Base-by-base conservation (phyloP, 2,888 invertebrate genomes). In the Cybosia mesomella region DNA sequence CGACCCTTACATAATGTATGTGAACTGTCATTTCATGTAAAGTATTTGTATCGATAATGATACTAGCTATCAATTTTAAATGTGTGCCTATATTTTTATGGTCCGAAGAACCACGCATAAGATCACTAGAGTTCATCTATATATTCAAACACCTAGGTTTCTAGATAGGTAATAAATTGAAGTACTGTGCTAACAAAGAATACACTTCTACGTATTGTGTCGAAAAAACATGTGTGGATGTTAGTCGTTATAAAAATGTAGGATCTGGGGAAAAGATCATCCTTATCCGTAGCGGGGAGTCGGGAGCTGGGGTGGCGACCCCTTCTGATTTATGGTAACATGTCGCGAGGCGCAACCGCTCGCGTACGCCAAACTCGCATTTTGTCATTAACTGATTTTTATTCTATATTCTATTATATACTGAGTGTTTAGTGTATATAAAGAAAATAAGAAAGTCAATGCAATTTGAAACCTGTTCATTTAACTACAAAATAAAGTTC, bases 301-400 rank as follows among this genome's bases (percentile, higher is more conserved):
- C 83, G 80, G 86, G 84, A 85, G 85, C 66, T 49, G 81, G 87
- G 89, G 91, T 84, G 87, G 85, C 82, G 85, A 86, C 89, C 92
- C 93, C 92, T 86, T 82, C 92, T 94, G 94, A 95, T 95, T 95
- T 95, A 95, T 95, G 92, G 93, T 88, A 91, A 94, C 92, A 91
- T 93, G 95, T 94, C 93, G 92, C 91, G 87, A 88, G 88, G 88
- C 89, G 87, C 87, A 82, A 85, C 87, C 84, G 83, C 85, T 86
- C 89, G 87, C 88, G 89, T 89, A 90, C 90, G 87, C 85, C 86
- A 87, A 88, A 87, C 91, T 87, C 91, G 90, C 90, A 91, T 92
- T 94, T 93, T 92, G 91, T 93, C 93, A 92, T 93, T 92, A 91
- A 91, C 89, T 91, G 92, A 93, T 92, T 93, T 92, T 93, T 92